phyloP scores from a whole-genome alignment of 2,888 invertebrate genomes.

The Branchellion lobata region DNA sequence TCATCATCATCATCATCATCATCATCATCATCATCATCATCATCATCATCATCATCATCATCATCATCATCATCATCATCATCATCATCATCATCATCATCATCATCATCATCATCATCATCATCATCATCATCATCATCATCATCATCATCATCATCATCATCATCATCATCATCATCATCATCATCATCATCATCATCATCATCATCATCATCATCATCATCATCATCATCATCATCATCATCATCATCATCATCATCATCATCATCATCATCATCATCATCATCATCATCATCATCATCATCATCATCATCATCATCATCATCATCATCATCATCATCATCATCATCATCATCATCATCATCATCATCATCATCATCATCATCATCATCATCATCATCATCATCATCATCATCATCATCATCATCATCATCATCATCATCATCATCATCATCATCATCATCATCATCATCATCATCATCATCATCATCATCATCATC shows the following conservation, averaged over 20 bases:
- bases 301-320: slow-evolving; percentile 27
- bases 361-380: slow-evolving; percentile 29
- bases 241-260: slow-evolving; percentile 29
- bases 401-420: slow-evolving; percentile 29
- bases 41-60: slow-evolving; percentile 27
- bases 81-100: slow-evolving; percentile 27
- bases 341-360: slow-evolving; percentile 27
- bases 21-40: slow-evolving; percentile 29
- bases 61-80: slow-evolving; percentile 29
- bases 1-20: slow-evolving; percentile 27
- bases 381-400: slow-evolving; percentile 27
- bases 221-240: slow-evolving; percentile 27
- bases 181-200: slow-evolving; percentile 29
- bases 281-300: slow-evolving; percentile 29
- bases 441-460: slow-evolving; percentile 29
- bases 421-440: slow-evolving; percentile 27
- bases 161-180: slow-evolving; percentile 27
- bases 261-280: slow-evolving; percentile 27
- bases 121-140: slow-evolving; percentile 27
- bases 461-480: slow-evolving; percentile 27
- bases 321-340: slow-evolving; percentile 29
- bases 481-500: slow-evolving; percentile 29
- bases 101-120: slow-evolving; percentile 29
- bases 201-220: slow-evolving; percentile 29
- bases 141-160: slow-evolving; percentile 29